Evolutionary conservation across 1,140 invertebrate genomes (phyloP).

Genomic region (Procambarus clarkii): DNA sequence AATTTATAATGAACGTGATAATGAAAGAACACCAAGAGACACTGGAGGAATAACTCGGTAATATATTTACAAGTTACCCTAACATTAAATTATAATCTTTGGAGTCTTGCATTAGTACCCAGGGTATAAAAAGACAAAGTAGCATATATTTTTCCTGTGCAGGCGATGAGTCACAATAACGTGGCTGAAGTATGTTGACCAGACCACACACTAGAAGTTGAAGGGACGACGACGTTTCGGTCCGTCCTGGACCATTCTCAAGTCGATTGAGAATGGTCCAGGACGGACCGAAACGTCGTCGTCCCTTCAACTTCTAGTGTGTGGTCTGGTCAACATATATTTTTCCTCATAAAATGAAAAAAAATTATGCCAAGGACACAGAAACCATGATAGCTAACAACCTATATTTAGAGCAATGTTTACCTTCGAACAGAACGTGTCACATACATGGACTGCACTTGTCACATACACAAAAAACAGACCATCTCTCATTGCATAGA

Average conservation of each 20-base stretch:
- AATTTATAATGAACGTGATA: too few species aligned
- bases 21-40: neutral
- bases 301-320: too few species aligned
- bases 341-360: neutral
- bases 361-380: neutral
- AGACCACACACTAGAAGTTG: too few species aligned
- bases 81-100: conserved; percentile 31
- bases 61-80: conserved; percentile 14
- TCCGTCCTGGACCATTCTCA: too few species aligned
- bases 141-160: too few species aligned
- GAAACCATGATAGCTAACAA: neutral
- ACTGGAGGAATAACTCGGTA: neutral
- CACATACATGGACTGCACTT: conserved; percentile 50
- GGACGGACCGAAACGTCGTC: too few species aligned
- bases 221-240: too few species aligned
- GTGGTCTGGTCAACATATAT: too few species aligned
- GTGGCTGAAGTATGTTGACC: too few species aligned
- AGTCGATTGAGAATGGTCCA: too few species aligned
- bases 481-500: conserved; percentile 59
- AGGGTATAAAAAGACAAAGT: conserved; percentile 2
- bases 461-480: conserved; percentile 38
- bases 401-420: neutral
- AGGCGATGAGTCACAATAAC: too few species aligned
- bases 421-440: conserved; percentile 7
- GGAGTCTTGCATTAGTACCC: neutral